Percentiles rank a stretch among this genome's conserved stretches.
Conservation (phyloP, 2,888 invertebrate genomes). For the Antheraea yamamai region DNA sequence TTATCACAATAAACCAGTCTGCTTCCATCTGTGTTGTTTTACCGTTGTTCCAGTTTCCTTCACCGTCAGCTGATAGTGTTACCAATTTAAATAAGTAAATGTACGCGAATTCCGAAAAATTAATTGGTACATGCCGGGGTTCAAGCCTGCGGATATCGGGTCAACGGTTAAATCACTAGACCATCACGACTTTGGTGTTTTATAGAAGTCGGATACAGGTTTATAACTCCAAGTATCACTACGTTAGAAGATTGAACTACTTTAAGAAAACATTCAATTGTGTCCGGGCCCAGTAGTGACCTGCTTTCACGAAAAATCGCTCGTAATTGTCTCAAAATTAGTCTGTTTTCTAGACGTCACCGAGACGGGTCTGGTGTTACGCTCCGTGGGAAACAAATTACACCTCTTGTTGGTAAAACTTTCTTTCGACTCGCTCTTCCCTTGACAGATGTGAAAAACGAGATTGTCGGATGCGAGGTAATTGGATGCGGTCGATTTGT, state of each 20-base stretch:
- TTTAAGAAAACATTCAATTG: constrained; percentile 5
- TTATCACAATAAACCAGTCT: too few species aligned
- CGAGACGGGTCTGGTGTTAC: constrained; percentile 44
- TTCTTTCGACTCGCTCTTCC: constrained; percentile 45
- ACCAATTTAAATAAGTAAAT: too few species aligned
- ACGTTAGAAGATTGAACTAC: not conserved
- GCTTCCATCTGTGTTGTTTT: too few species aligned
- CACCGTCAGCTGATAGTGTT: too few species aligned
- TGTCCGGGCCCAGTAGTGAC: constrained; percentile 37
- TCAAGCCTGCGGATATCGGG: too few species aligned
- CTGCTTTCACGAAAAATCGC: constrained; percentile 55
- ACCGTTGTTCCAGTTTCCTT: too few species aligned
- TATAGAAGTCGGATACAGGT: too few species aligned
- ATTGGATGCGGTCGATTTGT: constrained; percentile 2
- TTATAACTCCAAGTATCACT: too few species aligned
- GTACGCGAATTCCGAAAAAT: too few species aligned
- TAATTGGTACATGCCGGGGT: too few species aligned
- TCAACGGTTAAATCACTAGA: too few species aligned
- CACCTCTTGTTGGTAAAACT: constrained; percentile 51
- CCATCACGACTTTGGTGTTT: too few species aligned
- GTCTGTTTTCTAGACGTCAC: constrained; percentile 41
- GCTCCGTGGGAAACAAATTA: constrained; percentile 55
- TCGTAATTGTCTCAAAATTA: constrained; percentile 43
- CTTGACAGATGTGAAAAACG: constrained; percentile 14
- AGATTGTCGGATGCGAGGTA: not conserved